Conservation (phyloP, 1,140 invertebrate genomes). For the Drosophila ogumai region DNA sequence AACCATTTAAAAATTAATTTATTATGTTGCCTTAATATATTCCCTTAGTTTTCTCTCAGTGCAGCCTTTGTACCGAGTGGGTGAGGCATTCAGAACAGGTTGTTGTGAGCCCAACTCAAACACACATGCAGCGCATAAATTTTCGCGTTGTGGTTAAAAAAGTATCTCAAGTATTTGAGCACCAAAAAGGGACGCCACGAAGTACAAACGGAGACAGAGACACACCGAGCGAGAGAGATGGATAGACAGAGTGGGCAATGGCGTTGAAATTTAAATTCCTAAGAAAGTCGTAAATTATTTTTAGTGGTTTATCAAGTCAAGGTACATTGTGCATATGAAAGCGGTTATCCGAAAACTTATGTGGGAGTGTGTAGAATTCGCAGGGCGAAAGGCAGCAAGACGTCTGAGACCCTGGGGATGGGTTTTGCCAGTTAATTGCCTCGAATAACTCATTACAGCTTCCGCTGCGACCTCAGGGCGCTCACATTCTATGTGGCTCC, state of each 20-base stretch:
- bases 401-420: conserved; percentile 15
- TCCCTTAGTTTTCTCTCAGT: conserved; percentile 10
- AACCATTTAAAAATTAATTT: too few relatives aligned
- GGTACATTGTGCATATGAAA: conserved; percentile 57
- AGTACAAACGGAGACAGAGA: conserved; percentile 4
- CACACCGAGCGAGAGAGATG: neutral
- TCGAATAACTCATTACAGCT: conserved; percentile 82
- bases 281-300: conserved; percentile 82
- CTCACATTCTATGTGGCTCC: conserved; percentile 71
- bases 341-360: conserved; percentile 29
- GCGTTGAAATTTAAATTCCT: conserved; percentile 81
- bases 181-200: conserved; percentile 21
- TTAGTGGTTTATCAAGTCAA: conserved; percentile 80
- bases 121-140: conserved; percentile 70
- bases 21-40: neutral
- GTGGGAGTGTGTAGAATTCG: conserved; percentile 31
- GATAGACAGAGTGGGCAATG: conserved; percentile 37
- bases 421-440: conserved; percentile 62
- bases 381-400: conserved; percentile 7
- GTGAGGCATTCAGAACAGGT: conserved; percentile 66
- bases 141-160: conserved; percentile 58
- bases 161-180: conserved; percentile 67
- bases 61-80: conserved; percentile 11
- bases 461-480: conserved; percentile 66
- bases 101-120: conserved; percentile 61